Base-by-base conservation (phyloP, 1,140 invertebrate genomes). In the Drosophila kohkoa region DNA sequence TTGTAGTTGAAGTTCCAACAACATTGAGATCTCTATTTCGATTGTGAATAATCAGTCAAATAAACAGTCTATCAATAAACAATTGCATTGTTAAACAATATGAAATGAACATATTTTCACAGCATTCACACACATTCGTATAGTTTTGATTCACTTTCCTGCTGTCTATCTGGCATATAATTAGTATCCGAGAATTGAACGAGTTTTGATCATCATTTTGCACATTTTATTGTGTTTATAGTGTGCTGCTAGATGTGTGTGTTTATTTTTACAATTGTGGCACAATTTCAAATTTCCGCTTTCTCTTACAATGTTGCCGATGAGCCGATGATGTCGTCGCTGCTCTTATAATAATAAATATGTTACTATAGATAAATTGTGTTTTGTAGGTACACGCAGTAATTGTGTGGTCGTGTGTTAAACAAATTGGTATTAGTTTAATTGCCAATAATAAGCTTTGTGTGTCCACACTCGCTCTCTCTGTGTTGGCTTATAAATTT, bases 361-460 rank as follows among this genome's bases (percentile, higher is more conserved):
- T 16, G 16, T 16, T 16, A 25, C 20, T 25, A 25, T 25, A 4
- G 20, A 4, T 25, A 25, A 25, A 25, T 25, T 38, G 35, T 38
- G 10, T 38, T 38, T 7, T 38, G 35, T 41, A 8, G 8, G 10
- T 41, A 11, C 3, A n/a, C 11, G 38, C 38, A 41, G 8, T 41
- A 38, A 38, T n/a, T 3, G 10, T 11, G 1, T 58, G 13, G 20
- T 30, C 43, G 38, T 74, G 57, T 81, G 70, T 59, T 76, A 16
- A 72, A 41, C 60, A 76, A 86, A 86, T 86, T 86, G 71, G 75
- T 76, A 87, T 86, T 86, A 82, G 67, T 82, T 86, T 86, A 87
- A 86, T 88, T 86, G 67, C 35, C 76, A 82, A 60, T 86, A 79
- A 60, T 86, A 30, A 67, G 63, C 52, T 87, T 87, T 46, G 41